Conservation (phyloP, 1,140 invertebrate genomes). For the honey bee (Apis mellifera) region Amel_HAv3.1 CM009931.2:24496501-24497000, state of each 20-base stretch:
- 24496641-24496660: no score
- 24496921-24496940: constrained; percentile 41
- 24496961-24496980: constrained; percentile 31
- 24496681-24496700: no score
- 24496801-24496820: not conserved
- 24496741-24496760: not conserved
- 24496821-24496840: not conserved
- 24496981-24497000: constrained; percentile 1
- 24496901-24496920: constrained; percentile 14
- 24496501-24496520: not conserved
- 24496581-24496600: no score
- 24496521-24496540: not conserved
- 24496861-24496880: not conserved
- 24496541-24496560: not conserved
- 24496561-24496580: not conserved
- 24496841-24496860: constrained; percentile 7
- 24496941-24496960: constrained; percentile 43
- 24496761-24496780: not conserved
- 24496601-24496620: no score
- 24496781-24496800: not conserved
- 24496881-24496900: not conserved
- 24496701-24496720: no score
- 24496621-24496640: no score
- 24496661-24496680: no score
- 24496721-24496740: not conserved